phyloP scores from a whole-genome alignment of 2,113 vertebrate species.

The Sus scrofa region T2T-Sscrofa CM000830.6:91200501-91201000 shows the following conservation, averaged over 20 bases:
- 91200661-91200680: constrained; percentile 69
- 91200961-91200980: constrained; percentile 79
- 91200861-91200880: neutral
- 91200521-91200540: neutral
- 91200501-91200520: neutral
- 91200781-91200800: constrained; percentile 58
- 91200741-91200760: constrained; percentile 73
- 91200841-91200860: neutral
- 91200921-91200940: constrained; percentile 78
- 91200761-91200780: constrained; percentile 41
- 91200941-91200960: constrained; percentile 83
- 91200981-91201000: constrained; percentile 63
- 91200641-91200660: constrained; percentile 64
- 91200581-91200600: neutral
- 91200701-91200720: constrained; percentile 22
- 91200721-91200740: constrained; percentile 42
- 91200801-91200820: constrained; percentile 44
- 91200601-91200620: constrained; percentile 20
- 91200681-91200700: neutral
- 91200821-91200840: constrained; percentile 6
- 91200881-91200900: constrained; percentile 63
- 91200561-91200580: neutral
- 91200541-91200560: neutral
- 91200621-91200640: neutral
- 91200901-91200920: constrained; percentile 82